These are phyloP conservation scores for Molossus alvarezi DNA, from an alignment of 2,797 vertebrate species.

Conservation along the genomic window DNA sequence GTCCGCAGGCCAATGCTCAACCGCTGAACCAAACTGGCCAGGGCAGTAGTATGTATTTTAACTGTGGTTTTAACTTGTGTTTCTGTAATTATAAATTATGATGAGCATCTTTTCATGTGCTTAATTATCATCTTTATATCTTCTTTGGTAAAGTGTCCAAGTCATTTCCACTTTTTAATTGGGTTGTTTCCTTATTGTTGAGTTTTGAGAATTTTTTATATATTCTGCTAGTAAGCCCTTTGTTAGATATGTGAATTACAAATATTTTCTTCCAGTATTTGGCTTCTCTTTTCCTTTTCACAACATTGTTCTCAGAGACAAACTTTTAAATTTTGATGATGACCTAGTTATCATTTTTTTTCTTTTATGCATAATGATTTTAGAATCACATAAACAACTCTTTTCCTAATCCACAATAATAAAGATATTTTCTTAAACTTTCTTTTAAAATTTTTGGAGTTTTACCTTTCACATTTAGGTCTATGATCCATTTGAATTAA, in stretches of 20 bases:
- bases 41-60: background rate
- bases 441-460: background rate
- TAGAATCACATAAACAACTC: background rate
- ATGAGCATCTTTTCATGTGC: background rate
- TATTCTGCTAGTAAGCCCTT: background rate
- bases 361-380: constrained; percentile 1
- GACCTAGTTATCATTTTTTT: background rate
- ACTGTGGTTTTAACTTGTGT: constrained; percentile 36
- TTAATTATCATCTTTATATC: constrained; percentile 11
- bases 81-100: constrained; percentile 17
- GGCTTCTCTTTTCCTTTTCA: background rate
- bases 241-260: background rate
- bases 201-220: constrained; percentile 35
- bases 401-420: background rate
- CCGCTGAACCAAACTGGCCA: too few relatives aligned
- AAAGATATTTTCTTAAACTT: background rate
- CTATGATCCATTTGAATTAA: background rate
- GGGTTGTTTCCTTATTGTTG: background rate
- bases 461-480: background rate
- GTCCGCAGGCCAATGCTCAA: too few relatives aligned
- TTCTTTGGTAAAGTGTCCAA: constrained; percentile 5
- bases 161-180: background rate
- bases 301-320: background rate
- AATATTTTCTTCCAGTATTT: background rate
- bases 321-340: constrained; percentile 2